A percentile compares a stretch with the other conserved stretches of the same genome.
Conservation (phyloP, 1,140 invertebrate species). For the Drosophila nebulosa region DNA sequence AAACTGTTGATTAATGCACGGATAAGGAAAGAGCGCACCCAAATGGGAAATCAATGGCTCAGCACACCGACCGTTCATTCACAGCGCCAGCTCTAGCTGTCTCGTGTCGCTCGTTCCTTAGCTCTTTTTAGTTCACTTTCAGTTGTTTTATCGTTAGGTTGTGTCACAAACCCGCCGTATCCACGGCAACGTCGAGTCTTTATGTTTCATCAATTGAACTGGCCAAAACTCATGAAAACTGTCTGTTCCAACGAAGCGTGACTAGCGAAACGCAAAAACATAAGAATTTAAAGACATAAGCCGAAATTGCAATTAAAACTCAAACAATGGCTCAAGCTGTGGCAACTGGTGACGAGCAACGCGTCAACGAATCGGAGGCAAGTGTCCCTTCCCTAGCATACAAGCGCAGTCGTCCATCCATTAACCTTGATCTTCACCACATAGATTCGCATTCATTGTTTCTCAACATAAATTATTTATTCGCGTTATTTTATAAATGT, state of each 20-base stretch:
- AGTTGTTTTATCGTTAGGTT: conserved; percentile 75
- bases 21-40: background rate
- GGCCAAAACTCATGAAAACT: conserved; percentile 1
- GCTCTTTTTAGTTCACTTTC: conserved; percentile 49
- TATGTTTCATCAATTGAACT: conserved; percentile 24
- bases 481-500: background rate
- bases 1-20: conserved; percentile 2
- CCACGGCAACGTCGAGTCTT: conserved; percentile 55
- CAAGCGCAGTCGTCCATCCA: background rate
- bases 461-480: conserved; percentile 31
- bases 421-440: conserved; percentile 39
- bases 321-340: conserved; percentile 35
- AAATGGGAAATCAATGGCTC: conserved; percentile 27
- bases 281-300: background rate
- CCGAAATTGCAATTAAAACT: conserved; percentile 4
- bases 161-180: conserved; percentile 43
- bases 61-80: conserved; percentile 7
- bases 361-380: conserved; percentile 42
- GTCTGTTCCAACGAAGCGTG: conserved; percentile 30
- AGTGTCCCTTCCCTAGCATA: conserved; percentile 10
- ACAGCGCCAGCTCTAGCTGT: background rate
- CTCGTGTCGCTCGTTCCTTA: conserved; percentile 15
- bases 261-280: conserved; percentile 19
- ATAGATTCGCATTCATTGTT: conserved; percentile 6
- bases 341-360: conserved; percentile 15